Evolutionary conservation across 2,888 invertebrate genomes (phyloP), one percentile per base, ranked within the genome.

Genomic region (Nebria salina): DNA sequence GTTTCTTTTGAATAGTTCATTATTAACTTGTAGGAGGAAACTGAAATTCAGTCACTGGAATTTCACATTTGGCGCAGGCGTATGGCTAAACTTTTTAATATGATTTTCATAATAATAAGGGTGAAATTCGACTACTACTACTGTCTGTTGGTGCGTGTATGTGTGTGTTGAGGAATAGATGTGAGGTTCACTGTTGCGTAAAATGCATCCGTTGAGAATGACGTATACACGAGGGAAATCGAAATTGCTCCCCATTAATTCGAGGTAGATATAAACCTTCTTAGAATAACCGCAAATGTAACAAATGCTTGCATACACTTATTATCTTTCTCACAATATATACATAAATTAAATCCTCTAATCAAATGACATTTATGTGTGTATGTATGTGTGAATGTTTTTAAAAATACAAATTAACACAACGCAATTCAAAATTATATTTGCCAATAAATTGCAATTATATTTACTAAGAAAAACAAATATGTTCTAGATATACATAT

Each of bases 51-150:
- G n/a, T 70, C 70, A 11, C 70, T 70, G 41, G 78, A 78, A 78
- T 73, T 78, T 77, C 65, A 77, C 77, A 70, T 78, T 65, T 13
- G 54, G 13, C 54, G 54, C 54, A 54, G 13, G 54, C 54, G 54
- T 54, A 54, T 8, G 13, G 65, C 65, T 15, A 78, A 78, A 78
- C 78, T 78, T 78, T 78, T 78, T 78, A 72, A 78, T 78, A 78
- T 78, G 78, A 73, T 78, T 78, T 78, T 78, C 72, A 78, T 78
- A 78, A 72, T 78, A 78, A 54, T 78, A 78, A 78, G 78, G 78
- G 78, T 65, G 78, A 78, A 65, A 78, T 73, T 78, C 78, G 78
- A 78, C 73, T 76, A 72, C 65, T 41, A 72, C 25, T 4, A 34
- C 2, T 34, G 66, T 25, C 66, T 25, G 54, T 54, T 54, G 54